Conservation (phyloP, 2,113 vertebrate genomes). For the Macroglossus sobrinus region DNA sequence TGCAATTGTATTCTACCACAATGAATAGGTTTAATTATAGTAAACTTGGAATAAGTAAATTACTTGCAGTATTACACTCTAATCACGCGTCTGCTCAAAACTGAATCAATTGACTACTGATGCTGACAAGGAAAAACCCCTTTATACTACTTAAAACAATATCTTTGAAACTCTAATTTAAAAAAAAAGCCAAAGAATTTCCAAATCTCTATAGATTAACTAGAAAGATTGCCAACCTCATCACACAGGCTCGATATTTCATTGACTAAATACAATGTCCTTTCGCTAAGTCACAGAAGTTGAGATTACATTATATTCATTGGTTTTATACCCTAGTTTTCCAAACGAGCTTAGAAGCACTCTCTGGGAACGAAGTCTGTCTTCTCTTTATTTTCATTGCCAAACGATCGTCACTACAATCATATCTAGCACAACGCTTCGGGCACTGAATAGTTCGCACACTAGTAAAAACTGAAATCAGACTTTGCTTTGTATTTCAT, state of each 20-base stretch:
- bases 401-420: neutral
- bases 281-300: neutral
- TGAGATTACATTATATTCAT: neutral
- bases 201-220: neutral
- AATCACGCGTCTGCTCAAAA: neutral
- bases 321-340: neutral
- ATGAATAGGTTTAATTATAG: neutral
- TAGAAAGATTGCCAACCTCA: neutral
- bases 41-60: neutral
- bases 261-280: neutral
- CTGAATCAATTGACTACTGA: neutral
- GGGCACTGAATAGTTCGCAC: neutral
- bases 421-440: neutral
- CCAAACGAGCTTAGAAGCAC: neutral
- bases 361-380: neutral
- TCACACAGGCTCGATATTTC: neutral
- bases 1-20: neutral
- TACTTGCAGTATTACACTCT: slow-evolving; percentile 7
- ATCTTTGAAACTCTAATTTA: slow-evolving; percentile 40
- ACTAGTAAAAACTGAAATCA: slow-evolving; percentile 35
- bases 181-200: neutral
- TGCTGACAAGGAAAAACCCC: slow-evolving; percentile 1
- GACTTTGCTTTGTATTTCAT: slow-evolving; percentile 40
- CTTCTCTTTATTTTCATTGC: neutral
- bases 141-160: neutral